Conservation (phyloP, 2,113 vertebrate species). For the Naja naja region DNA sequence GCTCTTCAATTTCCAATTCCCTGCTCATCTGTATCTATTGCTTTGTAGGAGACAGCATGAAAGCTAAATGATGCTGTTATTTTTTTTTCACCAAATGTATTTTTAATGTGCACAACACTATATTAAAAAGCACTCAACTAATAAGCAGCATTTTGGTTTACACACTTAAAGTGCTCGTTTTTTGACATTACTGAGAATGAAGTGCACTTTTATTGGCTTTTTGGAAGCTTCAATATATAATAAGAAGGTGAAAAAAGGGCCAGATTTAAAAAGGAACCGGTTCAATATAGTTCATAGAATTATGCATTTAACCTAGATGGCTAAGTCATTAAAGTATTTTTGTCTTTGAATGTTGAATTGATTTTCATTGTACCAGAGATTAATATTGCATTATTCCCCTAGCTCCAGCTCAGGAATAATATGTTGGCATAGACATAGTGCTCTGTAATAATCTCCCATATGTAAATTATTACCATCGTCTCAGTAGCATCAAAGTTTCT, state of each 20-base stretch:
- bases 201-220: slow-evolving; percentile 46
- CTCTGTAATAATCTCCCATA: slow-evolving; percentile 47
- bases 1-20: slow-evolving; percentile 14
- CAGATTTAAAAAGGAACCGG: neutral
- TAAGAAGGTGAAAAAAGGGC: slow-evolving; percentile 30
- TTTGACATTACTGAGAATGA: slow-evolving; percentile 44
- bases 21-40: slow-evolving; percentile 18
- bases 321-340: slow-evolving; percentile 11
- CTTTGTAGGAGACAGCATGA: slow-evolving; percentile 45
- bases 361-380: slow-evolving; percentile 29
- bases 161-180: slow-evolving; percentile 36
- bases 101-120: slow-evolving; percentile 41
- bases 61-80: slow-evolving; percentile 33
- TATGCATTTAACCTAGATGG: slow-evolving; percentile 43
- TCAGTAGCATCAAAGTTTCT: slow-evolving; percentile 14
- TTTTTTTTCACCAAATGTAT: slow-evolving; percentile 16
- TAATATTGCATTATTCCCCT: slow-evolving; percentile 51
- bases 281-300: slow-evolving; percentile 1
- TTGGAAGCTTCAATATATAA: slow-evolving; percentile 31
- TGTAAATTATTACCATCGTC: slow-evolving; percentile 40
- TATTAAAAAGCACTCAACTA: slow-evolving; percentile 54
- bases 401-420: slow-evolving; percentile 29
- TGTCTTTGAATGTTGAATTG: slow-evolving; percentile 19
- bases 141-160: slow-evolving; percentile 40
- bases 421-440: slow-evolving; percentile 38